phyloP scores from a whole-genome alignment of 2,888 invertebrate species.

The Drosophila dives region DNA sequence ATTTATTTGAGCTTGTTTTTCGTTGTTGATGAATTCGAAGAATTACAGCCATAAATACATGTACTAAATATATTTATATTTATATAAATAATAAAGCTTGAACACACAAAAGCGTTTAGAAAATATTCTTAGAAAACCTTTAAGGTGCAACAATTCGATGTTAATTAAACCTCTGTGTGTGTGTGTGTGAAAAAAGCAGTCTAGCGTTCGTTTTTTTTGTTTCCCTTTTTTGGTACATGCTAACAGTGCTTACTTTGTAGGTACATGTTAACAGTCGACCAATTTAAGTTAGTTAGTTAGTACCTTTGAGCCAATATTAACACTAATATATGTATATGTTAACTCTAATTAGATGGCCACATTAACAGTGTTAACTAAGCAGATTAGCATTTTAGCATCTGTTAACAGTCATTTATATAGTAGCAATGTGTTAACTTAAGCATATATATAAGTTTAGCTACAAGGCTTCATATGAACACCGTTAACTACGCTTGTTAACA shows the following conservation, averaged over 20 bases:
- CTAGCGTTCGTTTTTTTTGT: constrained; percentile 33
- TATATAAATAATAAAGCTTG: constrained; percentile 40
- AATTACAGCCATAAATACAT: constrained; percentile 31
- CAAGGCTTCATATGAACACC: too few relatives aligned
- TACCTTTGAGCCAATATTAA: too few relatives aligned
- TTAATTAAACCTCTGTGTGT: constrained; percentile 28
- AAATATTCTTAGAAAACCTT: constrained; percentile 60
- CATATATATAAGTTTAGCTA: too few relatives aligned
- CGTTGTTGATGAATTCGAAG: constrained; percentile 22
- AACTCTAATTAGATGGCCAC: neutral
- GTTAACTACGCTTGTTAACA: neutral
- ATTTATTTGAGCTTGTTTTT: constrained; percentile 58
- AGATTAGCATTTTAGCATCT: neutral
- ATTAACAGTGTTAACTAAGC: neutral
- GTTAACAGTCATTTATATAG: too few relatives aligned
- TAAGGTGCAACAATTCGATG: constrained; percentile 66
- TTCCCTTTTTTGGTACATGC: constrained; percentile 25
- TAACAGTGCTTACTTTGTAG: neutral
- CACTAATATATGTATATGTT: neutral
- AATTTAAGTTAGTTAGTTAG: too few relatives aligned
- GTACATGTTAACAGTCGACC: neutral
- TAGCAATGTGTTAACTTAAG: too few relatives aligned
- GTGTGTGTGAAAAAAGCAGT: constrained; percentile 53
- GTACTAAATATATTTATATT: constrained; percentile 29
- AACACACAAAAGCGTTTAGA: constrained; percentile 33